Conservation (phyloP, 2,888 invertebrate genomes). For the Mythimna lalbum region DNA sequence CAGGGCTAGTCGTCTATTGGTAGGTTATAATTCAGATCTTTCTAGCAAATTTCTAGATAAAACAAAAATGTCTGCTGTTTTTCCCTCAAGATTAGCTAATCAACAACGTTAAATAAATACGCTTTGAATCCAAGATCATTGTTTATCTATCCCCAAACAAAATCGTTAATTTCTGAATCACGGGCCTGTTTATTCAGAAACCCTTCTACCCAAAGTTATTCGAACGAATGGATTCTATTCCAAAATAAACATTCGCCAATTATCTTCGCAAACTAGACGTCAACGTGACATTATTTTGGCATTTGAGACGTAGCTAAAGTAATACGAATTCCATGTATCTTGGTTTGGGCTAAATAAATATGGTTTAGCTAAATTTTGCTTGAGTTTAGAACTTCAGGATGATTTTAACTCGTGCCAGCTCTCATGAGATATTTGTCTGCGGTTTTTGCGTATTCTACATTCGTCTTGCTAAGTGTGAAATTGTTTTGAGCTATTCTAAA, state of each 20-base stretch:
- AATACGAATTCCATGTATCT: constrained; percentile 38
- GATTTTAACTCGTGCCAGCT: constrained; percentile 46
- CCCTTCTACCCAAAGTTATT: constrained; percentile 41
- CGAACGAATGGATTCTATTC: constrained; percentile 51
- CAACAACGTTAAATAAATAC: constrained; percentile 28
- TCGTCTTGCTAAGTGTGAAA: constrained; percentile 49
- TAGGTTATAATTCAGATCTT: too few relatives aligned
- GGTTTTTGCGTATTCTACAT: constrained; percentile 46
- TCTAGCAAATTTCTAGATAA: background rate
- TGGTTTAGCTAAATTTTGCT: constrained; percentile 29
- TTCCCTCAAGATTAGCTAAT: background rate
- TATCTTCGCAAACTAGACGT: constrained; percentile 57
- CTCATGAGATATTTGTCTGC: constrained; percentile 44
- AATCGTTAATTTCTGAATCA: constrained; percentile 54
- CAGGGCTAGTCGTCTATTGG: too few relatives aligned
- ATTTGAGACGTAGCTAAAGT: constrained; percentile 50
- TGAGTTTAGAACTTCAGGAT: constrained; percentile 43
- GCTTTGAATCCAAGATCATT: constrained; percentile 19
- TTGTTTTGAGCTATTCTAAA: constrained; percentile 40
- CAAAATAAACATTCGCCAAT: constrained; percentile 64
- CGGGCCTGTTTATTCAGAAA: constrained; percentile 43
- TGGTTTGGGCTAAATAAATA: constrained; percentile 43
- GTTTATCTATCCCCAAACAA: constrained; percentile 26
- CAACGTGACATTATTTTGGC: constrained; percentile 61
- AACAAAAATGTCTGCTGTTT: background rate